These are phyloP conservation scores for Sturnus vulgaris DNA, from an alignment of 2,113 vertebrate species.

Conservation along the genomic window DNA sequence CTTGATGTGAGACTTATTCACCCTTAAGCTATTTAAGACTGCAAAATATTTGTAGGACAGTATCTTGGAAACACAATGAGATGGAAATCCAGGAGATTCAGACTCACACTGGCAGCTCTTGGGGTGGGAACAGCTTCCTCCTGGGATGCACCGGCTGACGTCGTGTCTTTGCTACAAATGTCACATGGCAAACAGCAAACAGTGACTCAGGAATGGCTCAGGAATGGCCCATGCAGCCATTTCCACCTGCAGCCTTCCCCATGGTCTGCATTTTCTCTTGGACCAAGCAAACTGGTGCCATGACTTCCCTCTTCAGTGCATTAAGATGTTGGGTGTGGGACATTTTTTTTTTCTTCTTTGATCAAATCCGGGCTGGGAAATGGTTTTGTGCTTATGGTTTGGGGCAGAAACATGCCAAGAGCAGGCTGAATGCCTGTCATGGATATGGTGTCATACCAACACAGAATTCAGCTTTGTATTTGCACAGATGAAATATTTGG, in stretches of 20 bases:
- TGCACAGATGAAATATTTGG: neutral
- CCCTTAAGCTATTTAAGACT: conserved; percentile 50
- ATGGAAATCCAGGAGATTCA: conserved; percentile 35
- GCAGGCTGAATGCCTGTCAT: fast-evolving
- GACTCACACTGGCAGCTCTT: neutral
- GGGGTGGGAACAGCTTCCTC: neutral
- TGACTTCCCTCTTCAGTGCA: neutral
- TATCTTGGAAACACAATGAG: conserved; percentile 61
- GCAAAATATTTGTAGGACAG: conserved; percentile 59
- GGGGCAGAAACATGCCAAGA: neutral
- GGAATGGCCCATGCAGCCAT: neutral
- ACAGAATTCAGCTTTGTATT: neutral
- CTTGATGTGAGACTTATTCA: conserved; percentile 53
- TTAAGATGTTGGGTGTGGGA: neutral
- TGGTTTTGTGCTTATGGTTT: neutral
- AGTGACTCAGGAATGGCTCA: neutral
- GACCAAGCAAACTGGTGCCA: neutral
- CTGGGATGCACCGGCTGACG: neutral
- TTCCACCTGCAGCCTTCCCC: neutral
- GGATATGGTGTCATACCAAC: too few species aligned
- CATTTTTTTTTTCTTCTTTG: neutral
- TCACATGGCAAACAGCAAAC: neutral
- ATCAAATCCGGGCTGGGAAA: neutral
- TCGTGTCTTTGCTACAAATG: neutral
- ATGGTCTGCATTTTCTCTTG: neutral